These are phyloP conservation scores for Paradoxurus hermaphroditus DNA, from an alignment of 2,113 vertebrate genomes.

Conservation along the genomic window DNA sequence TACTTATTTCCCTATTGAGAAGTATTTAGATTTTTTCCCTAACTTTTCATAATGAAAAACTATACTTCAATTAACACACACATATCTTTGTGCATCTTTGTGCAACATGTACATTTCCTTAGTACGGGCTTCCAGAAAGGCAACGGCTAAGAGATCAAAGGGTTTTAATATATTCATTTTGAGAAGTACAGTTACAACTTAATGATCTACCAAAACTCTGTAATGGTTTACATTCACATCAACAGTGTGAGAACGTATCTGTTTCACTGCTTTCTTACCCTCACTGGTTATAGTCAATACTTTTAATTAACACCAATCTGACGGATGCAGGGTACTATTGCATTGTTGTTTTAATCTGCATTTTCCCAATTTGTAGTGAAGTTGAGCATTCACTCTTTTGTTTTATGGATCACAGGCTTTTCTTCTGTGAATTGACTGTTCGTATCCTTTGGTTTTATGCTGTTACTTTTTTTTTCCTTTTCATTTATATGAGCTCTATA, in stretches of 20 bases:
- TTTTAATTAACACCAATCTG: neutral
- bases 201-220: neutral
- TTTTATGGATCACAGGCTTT: neutral
- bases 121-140: neutral
- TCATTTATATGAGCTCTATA: slow-evolving; percentile 1
- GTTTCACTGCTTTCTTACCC: neutral
- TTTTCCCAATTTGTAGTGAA: slow-evolving; percentile 6
- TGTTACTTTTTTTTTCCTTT: neutral
- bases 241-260: neutral
- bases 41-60: slow-evolving; percentile 24
- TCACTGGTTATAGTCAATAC: neutral
- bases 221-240: neutral
- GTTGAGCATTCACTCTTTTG: neutral
- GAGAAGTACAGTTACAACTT: neutral
- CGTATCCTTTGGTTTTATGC: neutral
- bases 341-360: neutral
- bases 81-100: neutral
- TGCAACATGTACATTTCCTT: neutral
- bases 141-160: neutral
- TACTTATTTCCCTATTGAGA: neutral
- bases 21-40: neutral
- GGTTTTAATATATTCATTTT: neutral
- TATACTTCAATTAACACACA: neutral
- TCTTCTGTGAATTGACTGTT: neutral
- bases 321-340: neutral